Conservation (phyloP, 1,140 invertebrate genomes). For the Carcinoscorpius rotundicauda region DNA sequence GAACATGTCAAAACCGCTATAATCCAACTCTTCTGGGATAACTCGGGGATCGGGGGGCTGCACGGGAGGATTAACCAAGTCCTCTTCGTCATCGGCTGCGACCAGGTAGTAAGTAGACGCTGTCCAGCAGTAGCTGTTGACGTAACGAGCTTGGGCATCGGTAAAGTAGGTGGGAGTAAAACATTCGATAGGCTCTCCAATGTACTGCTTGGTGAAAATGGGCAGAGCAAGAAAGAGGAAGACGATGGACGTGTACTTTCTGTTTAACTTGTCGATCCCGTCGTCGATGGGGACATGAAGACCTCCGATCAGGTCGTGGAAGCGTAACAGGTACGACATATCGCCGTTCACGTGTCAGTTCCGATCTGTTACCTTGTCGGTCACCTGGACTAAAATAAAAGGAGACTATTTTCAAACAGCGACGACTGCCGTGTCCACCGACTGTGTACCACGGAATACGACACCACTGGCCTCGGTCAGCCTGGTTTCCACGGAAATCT, state of each 20-base stretch:
- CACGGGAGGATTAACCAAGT: slow-evolving; percentile 15
- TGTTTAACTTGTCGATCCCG: slow-evolving; percentile 42
- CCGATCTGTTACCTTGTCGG: too few relatives aligned
- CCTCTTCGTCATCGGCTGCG: slow-evolving; percentile 22
- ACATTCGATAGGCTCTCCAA: slow-evolving; percentile 42
- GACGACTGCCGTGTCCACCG: too few relatives aligned
- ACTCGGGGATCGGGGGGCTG: slow-evolving; percentile 22
- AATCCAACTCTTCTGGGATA: slow-evolving; percentile 26
- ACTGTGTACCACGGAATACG: too few relatives aligned
- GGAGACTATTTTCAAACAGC: too few relatives aligned
- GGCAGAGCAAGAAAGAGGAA: slow-evolving; percentile 42
- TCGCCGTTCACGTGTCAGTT: too few relatives aligned
- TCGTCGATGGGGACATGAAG: slow-evolving; percentile 42
- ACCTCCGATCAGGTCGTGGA: slow-evolving; percentile 34
- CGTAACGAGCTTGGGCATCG: slow-evolving; percentile 34
- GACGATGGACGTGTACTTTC: slow-evolving; percentile 42
- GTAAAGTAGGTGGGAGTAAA: slow-evolving; percentile 37
- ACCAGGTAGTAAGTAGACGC: slow-evolving; percentile 34
- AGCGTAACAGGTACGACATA: slow-evolving; percentile 31
- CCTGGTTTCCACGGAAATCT: too few relatives aligned
- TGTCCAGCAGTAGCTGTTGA: slow-evolving; percentile 36
- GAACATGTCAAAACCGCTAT: slow-evolving; percentile 23
- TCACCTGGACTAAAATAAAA: too few relatives aligned
- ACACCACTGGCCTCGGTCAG: too few relatives aligned
- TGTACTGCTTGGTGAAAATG: slow-evolving; percentile 43